Evolutionary conservation across 2,113 vertebrate species (phyloP).

Genomic region (Notiomystis cincta): DNA sequence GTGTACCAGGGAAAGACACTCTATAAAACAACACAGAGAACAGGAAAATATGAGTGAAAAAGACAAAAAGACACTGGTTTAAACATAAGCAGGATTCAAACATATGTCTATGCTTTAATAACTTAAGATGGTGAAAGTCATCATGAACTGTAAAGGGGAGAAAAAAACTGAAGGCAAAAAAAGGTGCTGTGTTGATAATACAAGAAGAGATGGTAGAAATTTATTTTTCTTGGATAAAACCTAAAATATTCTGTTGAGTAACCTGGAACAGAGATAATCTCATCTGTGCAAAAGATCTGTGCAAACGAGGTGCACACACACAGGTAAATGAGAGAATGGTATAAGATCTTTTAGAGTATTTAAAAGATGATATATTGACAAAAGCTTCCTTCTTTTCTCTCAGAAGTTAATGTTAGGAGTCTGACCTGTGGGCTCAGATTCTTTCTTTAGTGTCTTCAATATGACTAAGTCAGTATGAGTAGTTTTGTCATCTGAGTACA

Average conservation of each 20-base stretch:
- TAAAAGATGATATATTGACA: neutral
- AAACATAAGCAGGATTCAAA: neutral
- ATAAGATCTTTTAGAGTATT: neutral
- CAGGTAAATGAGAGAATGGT: neutral
- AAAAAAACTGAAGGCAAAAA: neutral
- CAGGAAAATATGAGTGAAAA: neutral
- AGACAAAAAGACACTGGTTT: neutral
- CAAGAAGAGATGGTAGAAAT: neutral
- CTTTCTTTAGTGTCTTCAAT: neutral
- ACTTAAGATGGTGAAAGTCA: constrained; percentile 10
- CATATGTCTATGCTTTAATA: neutral
- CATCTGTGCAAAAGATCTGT: neutral
- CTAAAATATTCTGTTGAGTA: neutral
- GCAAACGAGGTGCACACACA: neutral
- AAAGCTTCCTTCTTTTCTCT: neutral
- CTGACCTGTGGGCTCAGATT: neutral
- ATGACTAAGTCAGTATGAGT: neutral
- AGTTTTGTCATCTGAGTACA: neutral
- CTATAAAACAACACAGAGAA: neutral
- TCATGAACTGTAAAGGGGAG: neutral
- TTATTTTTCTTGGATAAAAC: neutral
- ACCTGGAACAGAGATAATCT: neutral
- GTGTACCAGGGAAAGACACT: neutral
- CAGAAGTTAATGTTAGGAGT: neutral
- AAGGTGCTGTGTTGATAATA: neutral